Percentiles rank a stretch among this genome's conserved stretches.
These are phyloP conservation scores for Eurytoma californica DNA, from an alignment of 2,888 invertebrate species.

Conservation along the genomic window DNA sequence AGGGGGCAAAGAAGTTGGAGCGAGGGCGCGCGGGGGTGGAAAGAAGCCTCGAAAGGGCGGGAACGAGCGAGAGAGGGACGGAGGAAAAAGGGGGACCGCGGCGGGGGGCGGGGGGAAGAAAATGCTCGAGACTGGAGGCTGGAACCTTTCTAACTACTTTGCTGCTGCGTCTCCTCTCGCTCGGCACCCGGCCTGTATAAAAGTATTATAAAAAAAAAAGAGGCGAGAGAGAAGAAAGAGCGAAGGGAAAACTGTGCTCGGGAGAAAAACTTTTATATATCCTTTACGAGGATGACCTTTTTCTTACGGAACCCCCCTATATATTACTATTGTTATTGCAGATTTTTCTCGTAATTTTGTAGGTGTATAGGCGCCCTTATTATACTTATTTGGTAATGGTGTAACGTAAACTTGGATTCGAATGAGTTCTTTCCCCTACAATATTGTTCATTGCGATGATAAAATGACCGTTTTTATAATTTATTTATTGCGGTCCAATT, in stretches of 20 bases:
- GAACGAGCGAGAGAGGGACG: conserved; percentile 1
- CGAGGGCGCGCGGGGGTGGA: conserved; percentile 25
- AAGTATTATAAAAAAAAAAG: neutral
- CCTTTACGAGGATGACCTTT: conserved; percentile 32
- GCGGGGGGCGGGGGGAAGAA: conserved; percentile 20
- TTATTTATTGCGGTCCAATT: too few species aligned
- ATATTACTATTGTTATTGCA: conserved; percentile 30
- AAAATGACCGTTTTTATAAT: too few species aligned
- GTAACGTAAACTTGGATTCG: too few species aligned
- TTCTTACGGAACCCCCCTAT: conserved; percentile 1
- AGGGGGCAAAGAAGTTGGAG: neutral
- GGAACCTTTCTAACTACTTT: conserved; percentile 38
- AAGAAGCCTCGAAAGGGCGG: conserved; percentile 19
- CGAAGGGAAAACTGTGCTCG: conserved; percentile 18
- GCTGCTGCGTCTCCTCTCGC: conserved; percentile 5
- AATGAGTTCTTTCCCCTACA: too few species aligned
- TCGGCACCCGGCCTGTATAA: neutral
- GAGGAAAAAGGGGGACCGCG: neutral
- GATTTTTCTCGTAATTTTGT: conserved; percentile 20
- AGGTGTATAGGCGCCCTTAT: too few species aligned
- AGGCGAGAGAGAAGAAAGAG: conserved; percentile 7
- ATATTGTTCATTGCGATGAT: too few species aligned
- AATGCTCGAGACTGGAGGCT: conserved; percentile 36
- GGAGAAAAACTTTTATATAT: conserved; percentile 36
- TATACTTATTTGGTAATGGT: too few species aligned